These are phyloP conservation scores for Excalfactoria chinensis DNA, from an alignment of 2,113 vertebrate genomes.

Conservation along the genomic window DNA sequence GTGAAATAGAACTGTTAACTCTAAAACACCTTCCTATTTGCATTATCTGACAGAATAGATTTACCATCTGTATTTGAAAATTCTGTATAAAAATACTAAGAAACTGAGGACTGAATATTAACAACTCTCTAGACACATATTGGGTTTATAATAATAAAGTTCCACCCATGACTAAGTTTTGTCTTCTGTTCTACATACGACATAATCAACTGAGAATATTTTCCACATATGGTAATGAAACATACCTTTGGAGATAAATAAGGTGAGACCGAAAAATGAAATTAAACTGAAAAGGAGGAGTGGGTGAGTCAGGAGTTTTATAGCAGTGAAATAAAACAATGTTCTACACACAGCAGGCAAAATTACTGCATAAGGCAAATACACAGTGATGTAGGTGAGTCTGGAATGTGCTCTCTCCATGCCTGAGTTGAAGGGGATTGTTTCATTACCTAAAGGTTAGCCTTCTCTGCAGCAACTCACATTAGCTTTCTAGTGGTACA, in stretches of 20 bases:
- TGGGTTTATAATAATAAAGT: not conserved
- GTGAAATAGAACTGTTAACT: not conserved
- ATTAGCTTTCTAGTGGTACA: not conserved
- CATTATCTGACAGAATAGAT: not conserved
- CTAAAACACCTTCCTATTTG: not conserved
- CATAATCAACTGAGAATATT: not conserved
- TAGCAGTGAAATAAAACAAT: not conserved
- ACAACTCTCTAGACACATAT: not conserved
- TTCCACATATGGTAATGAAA: not conserved
- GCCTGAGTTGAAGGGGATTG: not conserved
- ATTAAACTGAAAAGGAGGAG: slow-evolving; percentile 8
- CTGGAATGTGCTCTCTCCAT: not conserved
- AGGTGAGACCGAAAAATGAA: slow-evolving; percentile 7
- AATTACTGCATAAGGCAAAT: not conserved
- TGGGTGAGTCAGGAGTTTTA: not conserved
- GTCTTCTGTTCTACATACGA: not conserved
- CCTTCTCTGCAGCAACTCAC: not conserved
- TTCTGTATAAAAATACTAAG: slow-evolving; percentile 1
- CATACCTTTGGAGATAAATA: not conserved
- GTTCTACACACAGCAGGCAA: not conserved
- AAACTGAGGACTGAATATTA: not conserved
- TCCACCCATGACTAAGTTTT: not conserved
- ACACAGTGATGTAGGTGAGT: not conserved
- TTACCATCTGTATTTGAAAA: not conserved
- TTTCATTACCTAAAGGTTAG: not conserved